These are phyloP conservation scores for Drosophila eohydei DNA, from an alignment of 2,888 invertebrate species.

Conservation along the genomic window DNA sequence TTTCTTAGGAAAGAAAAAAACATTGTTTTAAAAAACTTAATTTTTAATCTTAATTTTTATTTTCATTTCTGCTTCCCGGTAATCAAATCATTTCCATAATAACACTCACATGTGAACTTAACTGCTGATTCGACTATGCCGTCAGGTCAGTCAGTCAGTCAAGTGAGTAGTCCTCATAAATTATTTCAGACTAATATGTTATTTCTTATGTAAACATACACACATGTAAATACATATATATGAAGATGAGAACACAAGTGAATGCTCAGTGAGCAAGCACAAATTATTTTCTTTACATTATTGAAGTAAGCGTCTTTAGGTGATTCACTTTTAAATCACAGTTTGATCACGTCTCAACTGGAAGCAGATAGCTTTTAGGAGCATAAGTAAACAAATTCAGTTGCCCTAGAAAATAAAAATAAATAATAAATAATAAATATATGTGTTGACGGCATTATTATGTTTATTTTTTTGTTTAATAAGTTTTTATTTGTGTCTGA, in stretches of 20 bases:
- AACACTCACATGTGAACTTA: background rate
- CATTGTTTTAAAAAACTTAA: background rate
- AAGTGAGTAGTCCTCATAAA: no score
- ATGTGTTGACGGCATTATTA: background rate
- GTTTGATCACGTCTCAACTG: background rate
- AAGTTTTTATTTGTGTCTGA: background rate
- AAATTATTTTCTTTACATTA: no score
- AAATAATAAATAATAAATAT: no score
- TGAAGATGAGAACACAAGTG: no score
- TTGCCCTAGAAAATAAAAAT: no score
- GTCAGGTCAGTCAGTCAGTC: background rate
- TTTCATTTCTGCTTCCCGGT: background rate
- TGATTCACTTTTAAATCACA: background rate
- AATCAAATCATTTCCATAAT: no score
- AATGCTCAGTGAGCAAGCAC: no score
- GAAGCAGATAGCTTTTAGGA: background rate
- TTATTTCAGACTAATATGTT: no score
- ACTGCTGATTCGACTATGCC: background rate
- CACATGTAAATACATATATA: no score
- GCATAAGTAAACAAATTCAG: no score
- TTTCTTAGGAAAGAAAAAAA: no score
- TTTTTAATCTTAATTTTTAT: background rate
- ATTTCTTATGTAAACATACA: no score
- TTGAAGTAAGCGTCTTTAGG: background rate
- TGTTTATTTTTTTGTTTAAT: background rate